Evolutionary conservation across 2,888 invertebrate genomes (phyloP).

Genomic region (Metopia argyrocephala): DNA sequence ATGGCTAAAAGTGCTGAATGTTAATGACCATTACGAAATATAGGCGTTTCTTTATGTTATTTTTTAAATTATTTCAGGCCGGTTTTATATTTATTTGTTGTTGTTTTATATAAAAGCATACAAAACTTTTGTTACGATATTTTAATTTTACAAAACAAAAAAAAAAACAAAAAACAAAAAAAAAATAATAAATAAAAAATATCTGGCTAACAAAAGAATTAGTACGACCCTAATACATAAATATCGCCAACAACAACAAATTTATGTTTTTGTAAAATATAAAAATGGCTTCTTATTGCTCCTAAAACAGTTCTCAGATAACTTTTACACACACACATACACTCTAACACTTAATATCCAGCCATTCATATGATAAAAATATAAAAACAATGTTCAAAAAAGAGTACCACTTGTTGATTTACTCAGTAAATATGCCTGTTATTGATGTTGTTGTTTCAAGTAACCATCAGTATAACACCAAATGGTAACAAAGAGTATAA

Average conservation of each 20-base stretch:
- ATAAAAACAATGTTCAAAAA: background rate
- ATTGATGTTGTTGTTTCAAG: background rate
- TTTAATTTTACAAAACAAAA: constrained; percentile 29
- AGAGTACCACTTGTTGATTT: constrained; percentile 22
- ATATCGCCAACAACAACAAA: constrained; percentile 27
- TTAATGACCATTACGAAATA: constrained; percentile 59
- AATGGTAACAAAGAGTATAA: too few species aligned
- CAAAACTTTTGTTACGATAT: background rate
- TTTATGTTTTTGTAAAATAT: constrained; percentile 39
- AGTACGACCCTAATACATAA: constrained; percentile 10
- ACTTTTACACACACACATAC: background rate
- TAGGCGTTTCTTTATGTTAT: constrained; percentile 53
- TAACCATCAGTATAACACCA: background rate
- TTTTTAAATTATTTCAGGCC: background rate
- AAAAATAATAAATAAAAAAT: too few species aligned
- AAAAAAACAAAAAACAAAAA: constrained; percentile 39
- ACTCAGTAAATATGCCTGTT: constrained; percentile 2
- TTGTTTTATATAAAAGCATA: too few species aligned
- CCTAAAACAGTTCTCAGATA: background rate
- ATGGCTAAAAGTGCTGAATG: constrained; percentile 41
- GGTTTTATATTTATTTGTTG: background rate
- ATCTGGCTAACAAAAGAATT: too few species aligned
- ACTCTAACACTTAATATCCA: background rate
- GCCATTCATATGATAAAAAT: background rate
- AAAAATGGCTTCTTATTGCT: constrained; percentile 58